Evolutionary conservation across 2,113 vertebrate species (phyloP).

Genomic region (Zeus faber): DNA sequence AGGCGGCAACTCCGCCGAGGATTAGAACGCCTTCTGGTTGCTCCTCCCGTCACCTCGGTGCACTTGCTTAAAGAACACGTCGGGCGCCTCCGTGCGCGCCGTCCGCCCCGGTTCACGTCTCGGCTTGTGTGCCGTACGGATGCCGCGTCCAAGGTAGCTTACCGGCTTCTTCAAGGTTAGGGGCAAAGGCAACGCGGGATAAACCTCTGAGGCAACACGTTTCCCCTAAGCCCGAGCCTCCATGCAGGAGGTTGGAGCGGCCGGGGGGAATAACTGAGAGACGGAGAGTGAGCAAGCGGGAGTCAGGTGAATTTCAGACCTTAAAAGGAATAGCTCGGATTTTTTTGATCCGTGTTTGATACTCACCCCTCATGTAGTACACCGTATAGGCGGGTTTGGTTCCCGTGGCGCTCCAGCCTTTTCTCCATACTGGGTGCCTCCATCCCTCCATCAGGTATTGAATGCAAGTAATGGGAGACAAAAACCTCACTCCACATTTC

Average conservation of each 20-base stretch:
- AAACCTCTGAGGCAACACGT: constrained; percentile 17
- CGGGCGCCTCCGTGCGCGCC: no score
- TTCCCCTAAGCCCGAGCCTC: constrained; percentile 44
- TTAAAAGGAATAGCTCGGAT: no score
- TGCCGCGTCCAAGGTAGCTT: constrained; percentile 56
- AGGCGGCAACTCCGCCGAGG: constrained; percentile 48
- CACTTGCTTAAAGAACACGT: constrained; percentile 62
- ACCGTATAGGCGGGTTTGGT: no score
- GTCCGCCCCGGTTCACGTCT: constrained; percentile 20
- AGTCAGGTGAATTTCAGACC: no score
- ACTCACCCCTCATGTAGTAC: no score
- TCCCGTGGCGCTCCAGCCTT: no score
- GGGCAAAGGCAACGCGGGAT: constrained; percentile 17
- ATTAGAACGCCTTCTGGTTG: constrained; percentile 55
- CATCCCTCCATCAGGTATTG: no score
- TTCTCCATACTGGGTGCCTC: no score
- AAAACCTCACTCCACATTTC: no score
- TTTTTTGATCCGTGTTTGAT: no score
- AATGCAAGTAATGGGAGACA: no score
- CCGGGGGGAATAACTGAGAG: constrained; percentile 25
- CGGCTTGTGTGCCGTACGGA: constrained; percentile 60
- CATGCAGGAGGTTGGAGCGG: constrained; percentile 33
- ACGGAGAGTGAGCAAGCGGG: constrained; percentile 32
- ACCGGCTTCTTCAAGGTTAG: constrained; percentile 49
- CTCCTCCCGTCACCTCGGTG: constrained; percentile 48